A percentile compares a stretch with the other conserved stretches of the same genome.
phyloP scores from a whole-genome alignment of 2,113 vertebrate species.

The Lepidothrix coronata region DNA sequence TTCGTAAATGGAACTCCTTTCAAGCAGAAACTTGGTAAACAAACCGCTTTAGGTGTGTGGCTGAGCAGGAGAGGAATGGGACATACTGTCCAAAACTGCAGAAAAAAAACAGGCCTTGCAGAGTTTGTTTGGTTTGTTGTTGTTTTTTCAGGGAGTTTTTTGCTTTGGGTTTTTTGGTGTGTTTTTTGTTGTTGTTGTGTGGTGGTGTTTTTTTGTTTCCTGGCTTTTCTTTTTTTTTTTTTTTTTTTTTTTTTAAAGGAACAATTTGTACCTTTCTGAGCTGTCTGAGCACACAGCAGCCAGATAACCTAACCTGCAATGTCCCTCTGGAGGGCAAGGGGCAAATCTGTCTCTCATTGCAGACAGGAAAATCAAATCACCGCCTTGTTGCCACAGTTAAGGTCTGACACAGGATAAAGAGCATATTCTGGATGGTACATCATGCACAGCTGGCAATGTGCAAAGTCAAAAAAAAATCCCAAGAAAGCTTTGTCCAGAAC shows the following conservation, averaged over 20 bases:
- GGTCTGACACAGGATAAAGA: constrained; percentile 2
- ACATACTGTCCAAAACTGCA: background rate
- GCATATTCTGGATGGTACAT: background rate
- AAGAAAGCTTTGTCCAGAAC: constrained; percentile 22
- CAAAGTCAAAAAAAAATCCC: background rate
- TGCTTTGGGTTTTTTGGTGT: background rate
- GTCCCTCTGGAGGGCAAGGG: background rate
- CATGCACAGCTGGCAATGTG: background rate
- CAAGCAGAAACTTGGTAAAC: background rate
- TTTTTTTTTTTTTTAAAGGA: background rate
- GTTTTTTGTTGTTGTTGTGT: no score
- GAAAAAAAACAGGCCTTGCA: background rate
- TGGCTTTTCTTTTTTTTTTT: background rate
- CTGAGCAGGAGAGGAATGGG: background rate
- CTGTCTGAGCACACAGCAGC: background rate
- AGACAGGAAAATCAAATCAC: background rate
- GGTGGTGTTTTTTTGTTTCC: background rate
- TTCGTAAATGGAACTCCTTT: background rate
- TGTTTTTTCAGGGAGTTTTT: background rate
- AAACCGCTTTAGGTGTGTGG: background rate
- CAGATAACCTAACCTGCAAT: background rate
- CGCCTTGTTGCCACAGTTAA: background rate
- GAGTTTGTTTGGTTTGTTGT: background rate
- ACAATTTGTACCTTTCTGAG: background rate
- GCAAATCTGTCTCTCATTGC: background rate